A percentile compares a stretch with the other conserved stretches of the same genome.
Conservation (phyloP, 2,113 vertebrate genomes). For the Ptilorrhoa leucosticta region DNA sequence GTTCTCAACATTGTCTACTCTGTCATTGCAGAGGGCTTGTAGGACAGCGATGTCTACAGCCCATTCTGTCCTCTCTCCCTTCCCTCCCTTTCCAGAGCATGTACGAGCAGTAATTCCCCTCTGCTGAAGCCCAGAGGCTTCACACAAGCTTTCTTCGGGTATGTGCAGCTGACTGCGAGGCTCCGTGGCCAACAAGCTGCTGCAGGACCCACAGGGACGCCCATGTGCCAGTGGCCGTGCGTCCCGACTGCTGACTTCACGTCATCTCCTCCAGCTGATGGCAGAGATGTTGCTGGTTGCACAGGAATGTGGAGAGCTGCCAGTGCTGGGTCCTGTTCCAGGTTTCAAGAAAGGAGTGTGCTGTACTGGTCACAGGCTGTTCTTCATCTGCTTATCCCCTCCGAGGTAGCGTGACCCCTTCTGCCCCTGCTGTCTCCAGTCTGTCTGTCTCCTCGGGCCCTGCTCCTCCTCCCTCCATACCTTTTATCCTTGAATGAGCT, state of each 20-base stretch:
- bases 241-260: rapidly evolving
- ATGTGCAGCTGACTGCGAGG: background rate
- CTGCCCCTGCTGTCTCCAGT: constrained; percentile 9
- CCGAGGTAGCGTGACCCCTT: background rate
- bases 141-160: rapidly evolving
- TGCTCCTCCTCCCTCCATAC: background rate
- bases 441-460: constrained; percentile 3
- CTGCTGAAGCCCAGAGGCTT: background rate
- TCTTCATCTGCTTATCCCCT: background rate
- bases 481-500: constrained; percentile 19
- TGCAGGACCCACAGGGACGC: background rate
- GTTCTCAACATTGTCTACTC: background rate
- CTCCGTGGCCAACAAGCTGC: background rate
- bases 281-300: background rate
- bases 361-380: constrained; percentile 3
- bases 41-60: background rate
- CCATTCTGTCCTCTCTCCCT: background rate
- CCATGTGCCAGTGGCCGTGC: rapidly evolving
- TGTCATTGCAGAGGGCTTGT: background rate
- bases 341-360: background rate
- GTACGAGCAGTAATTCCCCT: background rate
- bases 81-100: background rate
- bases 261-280: background rate
- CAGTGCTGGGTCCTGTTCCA: background rate
- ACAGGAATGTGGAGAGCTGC: background rate